Percentiles rank a stretch among this genome's conserved stretches.
phyloP scores from a whole-genome alignment of 2,113 vertebrate genomes.

The Dromaius novaehollandiae region DNA sequence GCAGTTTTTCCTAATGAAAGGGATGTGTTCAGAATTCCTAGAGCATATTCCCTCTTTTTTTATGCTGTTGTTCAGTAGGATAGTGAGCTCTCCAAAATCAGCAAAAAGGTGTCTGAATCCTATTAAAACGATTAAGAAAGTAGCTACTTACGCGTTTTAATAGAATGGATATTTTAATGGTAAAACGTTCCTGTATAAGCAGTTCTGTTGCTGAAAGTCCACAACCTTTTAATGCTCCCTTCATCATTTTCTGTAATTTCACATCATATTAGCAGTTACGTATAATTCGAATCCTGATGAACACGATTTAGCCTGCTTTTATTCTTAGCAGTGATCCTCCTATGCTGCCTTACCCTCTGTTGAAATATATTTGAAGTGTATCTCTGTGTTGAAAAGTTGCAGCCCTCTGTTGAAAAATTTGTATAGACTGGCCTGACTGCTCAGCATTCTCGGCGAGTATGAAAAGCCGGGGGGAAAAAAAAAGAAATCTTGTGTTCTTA shows the following conservation, averaged over 20 bases:
- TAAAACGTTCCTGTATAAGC: neutral
- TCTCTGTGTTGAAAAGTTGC: neutral
- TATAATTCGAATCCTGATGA: neutral
- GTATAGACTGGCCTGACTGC: neutral
- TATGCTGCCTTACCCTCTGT: neutral
- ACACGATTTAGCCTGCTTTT: neutral
- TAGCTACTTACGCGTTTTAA: neutral
- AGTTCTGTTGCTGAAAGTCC: neutral
- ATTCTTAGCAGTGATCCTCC: neutral
- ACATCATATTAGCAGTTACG: neutral
- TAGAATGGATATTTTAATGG: neutral
- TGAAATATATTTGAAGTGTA: slow-evolving; percentile 19
- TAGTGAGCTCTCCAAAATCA: neutral
- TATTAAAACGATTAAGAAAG: neutral
- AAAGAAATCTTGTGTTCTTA: neutral
- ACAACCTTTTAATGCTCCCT: neutral
- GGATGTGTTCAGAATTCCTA: neutral
- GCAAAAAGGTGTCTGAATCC: neutral
- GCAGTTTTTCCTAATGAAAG: neutral
- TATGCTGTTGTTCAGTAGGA: neutral
- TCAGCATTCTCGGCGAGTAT: neutral
- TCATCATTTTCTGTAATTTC: neutral
- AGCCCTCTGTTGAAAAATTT: neutral
- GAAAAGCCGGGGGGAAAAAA: neutral
- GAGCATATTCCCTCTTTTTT: neutral